These are phyloP conservation scores for Takifugu rubripes DNA, from an alignment of 2,797 vertebrate genomes.

Conservation along the genomic window DNA sequence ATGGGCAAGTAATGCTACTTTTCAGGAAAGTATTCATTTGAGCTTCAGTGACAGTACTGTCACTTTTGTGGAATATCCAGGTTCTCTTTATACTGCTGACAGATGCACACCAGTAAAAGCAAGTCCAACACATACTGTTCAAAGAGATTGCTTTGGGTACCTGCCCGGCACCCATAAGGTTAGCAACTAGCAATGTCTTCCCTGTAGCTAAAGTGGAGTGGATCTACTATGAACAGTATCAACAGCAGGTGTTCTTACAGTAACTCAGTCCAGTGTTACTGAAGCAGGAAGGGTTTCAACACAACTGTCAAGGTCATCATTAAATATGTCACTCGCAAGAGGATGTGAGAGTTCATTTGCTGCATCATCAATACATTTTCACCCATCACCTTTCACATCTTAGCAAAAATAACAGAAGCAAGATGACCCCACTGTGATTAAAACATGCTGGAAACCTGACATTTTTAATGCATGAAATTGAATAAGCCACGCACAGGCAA, in stretches of 20 bases:
- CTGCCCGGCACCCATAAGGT: conserved; percentile 48
- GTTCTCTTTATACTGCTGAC: neutral
- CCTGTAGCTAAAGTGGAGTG: conserved; percentile 24
- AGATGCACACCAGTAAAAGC: conserved; percentile 10
- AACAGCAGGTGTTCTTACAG: conserved; percentile 25
- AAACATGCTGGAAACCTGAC: neutral
- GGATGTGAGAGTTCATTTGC: too few relatives aligned
- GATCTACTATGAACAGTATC: conserved; percentile 8
- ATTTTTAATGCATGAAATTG: neutral
- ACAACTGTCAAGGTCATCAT: too few relatives aligned
- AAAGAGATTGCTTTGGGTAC: conserved; percentile 30
- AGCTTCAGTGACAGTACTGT: too few relatives aligned
- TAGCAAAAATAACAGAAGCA: neutral
- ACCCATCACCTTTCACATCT: neutral
- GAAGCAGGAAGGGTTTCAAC: too few relatives aligned
- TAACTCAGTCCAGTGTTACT: conserved; percentile 13
- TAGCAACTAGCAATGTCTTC: conserved; percentile 36
- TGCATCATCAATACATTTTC: too few relatives aligned
- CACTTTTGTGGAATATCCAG: too few relatives aligned
- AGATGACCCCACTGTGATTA: neutral
- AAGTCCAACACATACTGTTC: conserved; percentile 27
- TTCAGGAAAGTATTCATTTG: too few relatives aligned
- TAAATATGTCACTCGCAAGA: too few relatives aligned
- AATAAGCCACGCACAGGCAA: neutral
- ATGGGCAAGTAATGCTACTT: too few relatives aligned